A percentile compares a stretch with the other conserved stretches of the same genome.
Evolutionary conservation across 2,888 invertebrate genomes (phyloP).

Genomic region (Monoplex corrugatus): DNA sequence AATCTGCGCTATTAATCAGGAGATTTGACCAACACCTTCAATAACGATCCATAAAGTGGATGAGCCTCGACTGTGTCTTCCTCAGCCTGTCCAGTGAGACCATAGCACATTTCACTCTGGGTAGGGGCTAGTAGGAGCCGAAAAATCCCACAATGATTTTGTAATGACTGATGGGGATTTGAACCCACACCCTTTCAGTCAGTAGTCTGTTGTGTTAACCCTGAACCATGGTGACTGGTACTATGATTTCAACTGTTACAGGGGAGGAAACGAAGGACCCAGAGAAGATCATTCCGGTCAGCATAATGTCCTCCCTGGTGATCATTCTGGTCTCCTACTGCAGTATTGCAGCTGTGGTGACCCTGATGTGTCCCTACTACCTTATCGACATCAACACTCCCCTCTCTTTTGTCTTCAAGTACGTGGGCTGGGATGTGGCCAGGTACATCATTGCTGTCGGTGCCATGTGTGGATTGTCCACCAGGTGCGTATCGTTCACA

Average conservation of each 20-base stretch:
- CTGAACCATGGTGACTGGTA: too few species aligned
- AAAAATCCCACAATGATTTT: too few species aligned
- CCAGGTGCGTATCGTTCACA: conserved; percentile 47
- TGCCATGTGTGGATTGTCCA: conserved; percentile 87
- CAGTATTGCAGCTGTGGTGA: conserved; percentile 93
- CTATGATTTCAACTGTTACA: too few species aligned
- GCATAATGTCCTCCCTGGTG: conserved; percentile 91
- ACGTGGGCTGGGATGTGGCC: conserved; percentile 89
- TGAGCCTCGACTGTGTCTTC: too few species aligned
- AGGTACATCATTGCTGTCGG: conserved; percentile 92
- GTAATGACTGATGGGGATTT: too few species aligned
- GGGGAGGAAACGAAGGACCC: conserved; percentile 98
- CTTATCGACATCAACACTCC: conserved; percentile 87
- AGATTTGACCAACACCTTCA: neutral
- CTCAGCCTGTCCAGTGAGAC: too few species aligned
- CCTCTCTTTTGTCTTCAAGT: conserved; percentile 92
- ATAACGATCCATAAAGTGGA: too few species aligned
- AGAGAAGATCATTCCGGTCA: conserved; percentile 92
- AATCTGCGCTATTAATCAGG: too few species aligned
- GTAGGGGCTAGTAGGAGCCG: too few species aligned
- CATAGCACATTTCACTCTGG: too few species aligned
- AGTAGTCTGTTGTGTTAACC: too few species aligned
- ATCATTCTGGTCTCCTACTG: conserved; percentile 95
- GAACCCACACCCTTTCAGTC: too few species aligned
- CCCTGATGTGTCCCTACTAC: conserved; percentile 96